Evolutionary conservation across 2,797 vertebrate species (phyloP).

Genomic region (Choloepus didactylus): DNA sequence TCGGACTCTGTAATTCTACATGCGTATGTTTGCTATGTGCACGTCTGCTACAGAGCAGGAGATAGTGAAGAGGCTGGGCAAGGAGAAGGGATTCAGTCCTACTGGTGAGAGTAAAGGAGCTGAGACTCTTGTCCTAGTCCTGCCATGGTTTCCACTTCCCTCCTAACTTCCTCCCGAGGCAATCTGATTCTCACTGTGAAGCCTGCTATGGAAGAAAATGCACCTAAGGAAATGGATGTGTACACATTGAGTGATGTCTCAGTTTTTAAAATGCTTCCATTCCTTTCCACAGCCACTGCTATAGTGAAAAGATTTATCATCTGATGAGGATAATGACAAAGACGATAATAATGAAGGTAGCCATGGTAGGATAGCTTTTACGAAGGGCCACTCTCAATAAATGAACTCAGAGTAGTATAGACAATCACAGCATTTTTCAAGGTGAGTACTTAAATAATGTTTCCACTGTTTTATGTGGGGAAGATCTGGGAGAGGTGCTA

Average conservation of each 20-base stretch:
- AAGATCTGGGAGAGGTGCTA: not conserved
- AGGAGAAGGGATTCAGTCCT: not conserved
- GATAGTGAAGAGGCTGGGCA: fast-evolving
- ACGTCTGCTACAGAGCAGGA: not conserved
- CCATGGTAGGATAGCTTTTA: not conserved
- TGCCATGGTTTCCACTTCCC: not conserved
- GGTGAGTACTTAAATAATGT: not conserved
- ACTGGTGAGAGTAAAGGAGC: not conserved
- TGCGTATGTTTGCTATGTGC: too few species aligned
- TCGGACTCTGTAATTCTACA: not conserved
- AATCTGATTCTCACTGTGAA: not conserved
- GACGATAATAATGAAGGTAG: not conserved
- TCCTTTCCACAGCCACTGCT: not conserved
- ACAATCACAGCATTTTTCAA: not conserved
- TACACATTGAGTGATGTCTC: not conserved
- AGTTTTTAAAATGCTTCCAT: not conserved
- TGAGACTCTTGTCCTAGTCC: not conserved
- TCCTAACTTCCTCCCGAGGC: not conserved
- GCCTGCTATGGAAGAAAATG: not conserved
- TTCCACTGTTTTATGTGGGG: not conserved
- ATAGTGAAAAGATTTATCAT: not conserved
- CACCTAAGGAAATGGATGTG: not conserved
- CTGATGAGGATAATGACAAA: not conserved
- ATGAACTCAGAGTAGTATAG: not conserved
- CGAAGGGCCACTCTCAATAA: not conserved